Percentiles rank a stretch among this genome's conserved stretches.
phyloP scores from a whole-genome alignment of 2,797 vertebrate genomes.

The Enteromius fasciolatus region DNA sequence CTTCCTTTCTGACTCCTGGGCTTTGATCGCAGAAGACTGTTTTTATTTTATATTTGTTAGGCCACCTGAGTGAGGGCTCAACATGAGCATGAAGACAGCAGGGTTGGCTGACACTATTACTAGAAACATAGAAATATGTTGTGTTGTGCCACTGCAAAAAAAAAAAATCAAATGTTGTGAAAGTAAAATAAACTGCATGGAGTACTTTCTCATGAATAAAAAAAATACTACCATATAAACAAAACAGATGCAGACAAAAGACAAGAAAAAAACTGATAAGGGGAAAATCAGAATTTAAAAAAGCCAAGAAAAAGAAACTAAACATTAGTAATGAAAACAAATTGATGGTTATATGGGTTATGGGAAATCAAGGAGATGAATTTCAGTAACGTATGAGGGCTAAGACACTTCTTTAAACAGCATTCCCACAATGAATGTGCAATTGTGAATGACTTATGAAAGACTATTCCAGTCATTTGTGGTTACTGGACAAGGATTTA shows the following conservation, averaged over 20 bases:
- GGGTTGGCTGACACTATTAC: background rate
- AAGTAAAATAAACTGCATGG: background rate
- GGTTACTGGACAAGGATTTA: slow-evolving; percentile 8
- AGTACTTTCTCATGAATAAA: background rate
- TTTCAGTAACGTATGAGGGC: slow-evolving; percentile 20
- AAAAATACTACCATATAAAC: background rate
- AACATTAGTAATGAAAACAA: slow-evolving; percentile 33
- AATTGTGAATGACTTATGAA: slow-evolving; percentile 44
- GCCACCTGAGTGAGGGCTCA: slow-evolving; percentile 20
- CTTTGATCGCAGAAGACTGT: slow-evolving; percentile 55
- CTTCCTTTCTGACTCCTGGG: slow-evolving; percentile 67
- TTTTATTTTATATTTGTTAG: slow-evolving; percentile 45
- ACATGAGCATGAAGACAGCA: slow-evolving; percentile 9
- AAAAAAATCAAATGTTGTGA: background rate
- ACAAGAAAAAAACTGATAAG: slow-evolving; percentile 1
- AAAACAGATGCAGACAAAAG: background rate
- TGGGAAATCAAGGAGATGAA: slow-evolving; percentile 25
- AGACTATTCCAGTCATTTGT: slow-evolving; percentile 37
- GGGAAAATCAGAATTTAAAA: background rate
- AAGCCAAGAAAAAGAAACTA: slow-evolving; percentile 11
- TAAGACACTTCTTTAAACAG: slow-evolving; percentile 31
- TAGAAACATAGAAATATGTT: background rate
- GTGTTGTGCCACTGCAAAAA: background rate
- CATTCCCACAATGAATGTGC: slow-evolving; percentile 37
- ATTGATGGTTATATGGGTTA: slow-evolving; percentile 16